Evolutionary conservation across 23 tunicate species (phyloP).

Genomic region (Ascidia mentula): DNA sequence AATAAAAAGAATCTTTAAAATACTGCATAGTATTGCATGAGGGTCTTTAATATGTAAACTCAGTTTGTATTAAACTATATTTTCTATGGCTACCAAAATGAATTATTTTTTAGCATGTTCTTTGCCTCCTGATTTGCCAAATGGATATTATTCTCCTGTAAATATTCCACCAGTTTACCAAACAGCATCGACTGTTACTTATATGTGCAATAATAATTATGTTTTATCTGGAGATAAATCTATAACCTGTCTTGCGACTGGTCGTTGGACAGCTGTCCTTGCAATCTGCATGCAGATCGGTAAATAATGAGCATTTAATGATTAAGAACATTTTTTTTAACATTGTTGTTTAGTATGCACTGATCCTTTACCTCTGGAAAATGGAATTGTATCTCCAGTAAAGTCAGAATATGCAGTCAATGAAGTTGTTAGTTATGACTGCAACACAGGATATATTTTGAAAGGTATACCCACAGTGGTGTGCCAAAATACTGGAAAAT

Average conservation of each 20-base stretch:
- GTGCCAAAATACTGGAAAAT: constrained; percentile 13
- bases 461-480: background rate
- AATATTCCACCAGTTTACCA: background rate
- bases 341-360: background rate
- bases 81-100: no score
- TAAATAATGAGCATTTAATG: background rate
- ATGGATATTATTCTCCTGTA: background rate
- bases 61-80: no score
- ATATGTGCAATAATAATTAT: background rate
- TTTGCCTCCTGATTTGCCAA: background rate
- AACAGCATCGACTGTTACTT: background rate
- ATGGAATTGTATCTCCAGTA: background rate
- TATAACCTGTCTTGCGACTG: background rate
- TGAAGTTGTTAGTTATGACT: constrained; percentile 1
- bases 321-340: background rate
- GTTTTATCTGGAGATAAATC: background rate
- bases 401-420: background rate
- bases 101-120: background rate
- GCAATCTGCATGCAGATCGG: background rate
- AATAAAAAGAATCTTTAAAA: no score
- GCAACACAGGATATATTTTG: constrained; percentile 19
- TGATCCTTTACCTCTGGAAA: background rate
- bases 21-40: background rate
- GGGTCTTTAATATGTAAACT: background rate
- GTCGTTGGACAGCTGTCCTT: background rate